These are phyloP conservation scores for Bombus ignitus DNA, from an alignment of 1,140 invertebrate genomes.

Conservation along the genomic window DNA sequence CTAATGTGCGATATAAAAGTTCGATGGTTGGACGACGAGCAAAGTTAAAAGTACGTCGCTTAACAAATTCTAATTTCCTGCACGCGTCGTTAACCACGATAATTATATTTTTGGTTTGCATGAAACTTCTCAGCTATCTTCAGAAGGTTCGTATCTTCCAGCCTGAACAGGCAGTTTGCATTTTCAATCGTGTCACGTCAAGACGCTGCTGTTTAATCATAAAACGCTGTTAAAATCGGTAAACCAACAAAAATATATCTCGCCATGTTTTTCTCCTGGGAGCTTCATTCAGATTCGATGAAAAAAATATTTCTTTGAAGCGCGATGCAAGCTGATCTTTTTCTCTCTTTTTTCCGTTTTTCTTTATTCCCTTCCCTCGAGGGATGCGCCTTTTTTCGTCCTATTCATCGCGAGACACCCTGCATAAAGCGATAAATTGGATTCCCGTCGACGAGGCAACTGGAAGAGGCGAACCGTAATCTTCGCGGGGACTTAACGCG, in stretches of 20 bases:
- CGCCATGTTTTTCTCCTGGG: not conserved
- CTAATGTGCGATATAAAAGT: too few relatives aligned
- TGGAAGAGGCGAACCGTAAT: slow-evolving; percentile 17
- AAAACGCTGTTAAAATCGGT: not conserved
- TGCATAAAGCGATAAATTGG: slow-evolving; percentile 32
- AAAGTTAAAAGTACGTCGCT: too few relatives aligned
- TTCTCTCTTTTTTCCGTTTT: not conserved
- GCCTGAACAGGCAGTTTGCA: too few relatives aligned
- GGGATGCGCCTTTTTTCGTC: not conserved
- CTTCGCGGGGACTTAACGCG: slow-evolving; percentile 26
- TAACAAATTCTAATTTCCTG: too few relatives aligned
- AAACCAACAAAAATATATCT: not conserved
- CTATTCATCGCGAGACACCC: not conserved
- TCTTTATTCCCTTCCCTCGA: not conserved
- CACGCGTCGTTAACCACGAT: too few relatives aligned
- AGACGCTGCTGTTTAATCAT: not conserved
- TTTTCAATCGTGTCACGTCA: too few relatives aligned
- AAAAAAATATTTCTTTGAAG: not conserved
- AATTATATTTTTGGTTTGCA: too few relatives aligned
- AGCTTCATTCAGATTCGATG: not conserved
- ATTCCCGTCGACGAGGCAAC: slow-evolving; percentile 8
- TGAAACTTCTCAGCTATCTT: too few relatives aligned
- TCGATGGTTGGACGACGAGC: too few relatives aligned
- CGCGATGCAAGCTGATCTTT: not conserved
- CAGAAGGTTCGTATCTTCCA: too few relatives aligned